These are phyloP conservation scores for Microctenopoma lineatum DNA, from an alignment of 2,797 vertebrate genomes.

Conservation along the genomic window DNA sequence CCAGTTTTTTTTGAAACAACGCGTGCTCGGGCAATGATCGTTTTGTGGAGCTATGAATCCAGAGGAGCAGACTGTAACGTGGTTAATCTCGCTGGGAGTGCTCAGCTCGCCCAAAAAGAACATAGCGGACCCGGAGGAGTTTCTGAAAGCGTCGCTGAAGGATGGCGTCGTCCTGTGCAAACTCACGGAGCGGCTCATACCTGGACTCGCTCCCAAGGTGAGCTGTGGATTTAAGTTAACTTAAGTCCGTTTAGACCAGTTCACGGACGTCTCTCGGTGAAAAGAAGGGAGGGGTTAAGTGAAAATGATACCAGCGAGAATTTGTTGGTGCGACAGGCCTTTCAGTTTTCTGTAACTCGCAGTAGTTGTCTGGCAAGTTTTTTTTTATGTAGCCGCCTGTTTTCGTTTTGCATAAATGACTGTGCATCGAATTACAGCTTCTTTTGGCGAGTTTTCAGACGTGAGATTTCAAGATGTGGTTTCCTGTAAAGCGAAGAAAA, in stretches of 20 bases:
- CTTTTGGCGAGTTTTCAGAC: background rate
- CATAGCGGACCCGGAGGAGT: constrained; percentile 92
- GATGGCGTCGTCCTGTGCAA: constrained; percentile 96
- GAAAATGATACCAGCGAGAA: constrained; percentile 50
- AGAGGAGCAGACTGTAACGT: constrained; percentile 95
- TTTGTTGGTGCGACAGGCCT: constrained; percentile 53
- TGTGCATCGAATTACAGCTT: background rate
- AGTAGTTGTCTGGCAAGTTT: constrained; percentile 1
- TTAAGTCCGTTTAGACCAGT: constrained; percentile 24
- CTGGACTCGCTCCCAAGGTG: constrained; percentile 92
- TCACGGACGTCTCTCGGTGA: constrained; percentile 21
- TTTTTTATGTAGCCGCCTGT: background rate
- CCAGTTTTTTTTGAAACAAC: constrained; percentile 51
- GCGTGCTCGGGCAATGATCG: constrained; percentile 59
- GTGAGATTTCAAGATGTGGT: constrained; percentile 31
- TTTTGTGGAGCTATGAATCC: constrained; percentile 89
- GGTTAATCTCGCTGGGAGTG: constrained; percentile 97
- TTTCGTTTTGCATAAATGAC: rapidly evolving
- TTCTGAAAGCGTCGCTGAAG: constrained; percentile 90
- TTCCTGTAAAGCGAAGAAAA: constrained; percentile 68
- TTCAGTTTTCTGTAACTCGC: background rate
- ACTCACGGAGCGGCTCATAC: constrained; percentile 89
- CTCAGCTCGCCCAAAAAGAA: constrained; percentile 97
- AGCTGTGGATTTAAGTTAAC: constrained; percentile 31
- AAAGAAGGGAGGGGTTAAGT: constrained; percentile 67